phyloP scores from a whole-genome alignment of 2,797 vertebrate species.

The Lagocephalus sceleratus region DNA sequence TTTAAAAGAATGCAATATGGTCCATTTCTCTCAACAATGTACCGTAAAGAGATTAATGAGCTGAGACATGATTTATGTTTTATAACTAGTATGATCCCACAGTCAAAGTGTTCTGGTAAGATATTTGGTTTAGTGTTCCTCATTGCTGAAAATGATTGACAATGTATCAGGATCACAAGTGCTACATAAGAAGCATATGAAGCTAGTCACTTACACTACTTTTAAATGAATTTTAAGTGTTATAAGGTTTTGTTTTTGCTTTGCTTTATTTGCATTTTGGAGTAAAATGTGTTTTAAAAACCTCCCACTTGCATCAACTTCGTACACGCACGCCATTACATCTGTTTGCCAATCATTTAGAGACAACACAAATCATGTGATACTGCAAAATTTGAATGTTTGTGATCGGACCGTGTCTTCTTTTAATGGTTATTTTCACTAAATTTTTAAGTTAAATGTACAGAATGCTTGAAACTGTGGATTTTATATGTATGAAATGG shows the following conservation, averaged over 20 bases:
- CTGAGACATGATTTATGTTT: slow-evolving; percentile 5
- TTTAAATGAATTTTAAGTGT: slow-evolving; percentile 13
- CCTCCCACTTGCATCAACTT: slow-evolving; percentile 10
- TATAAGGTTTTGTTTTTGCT: slow-evolving; percentile 17
- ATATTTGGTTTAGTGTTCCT: slow-evolving; percentile 19
- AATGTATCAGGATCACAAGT: slow-evolving; percentile 22
- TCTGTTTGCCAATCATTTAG: slow-evolving; percentile 7
- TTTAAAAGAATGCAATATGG: slow-evolving; percentile 20
- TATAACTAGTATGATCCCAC: slow-evolving; percentile 4
- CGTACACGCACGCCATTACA: slow-evolving; percentile 6
- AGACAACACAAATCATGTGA: slow-evolving; percentile 2
- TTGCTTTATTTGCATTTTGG: slow-evolving; percentile 12
- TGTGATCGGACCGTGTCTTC: slow-evolving; percentile 36
- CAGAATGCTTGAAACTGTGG: slow-evolving; percentile 66
- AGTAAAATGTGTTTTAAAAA: too few relatives aligned
- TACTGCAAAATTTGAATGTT: slow-evolving; percentile 56
- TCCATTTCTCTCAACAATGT: slow-evolving; percentile 1
- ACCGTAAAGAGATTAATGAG: slow-evolving; percentile 7
- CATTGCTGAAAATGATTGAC: slow-evolving; percentile 20
- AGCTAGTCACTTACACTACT: slow-evolving; percentile 17
- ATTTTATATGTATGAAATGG: slow-evolving; percentile 66
- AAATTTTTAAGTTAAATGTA: slow-evolving; percentile 57
- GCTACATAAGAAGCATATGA: slow-evolving; percentile 14
- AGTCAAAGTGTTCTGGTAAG: slow-evolving; percentile 16
- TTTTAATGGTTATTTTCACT: slow-evolving; percentile 50